Base-by-base conservation (phyloP, 2,113 vertebrate species). In the Pyrgilauda ruficollis region DNA sequence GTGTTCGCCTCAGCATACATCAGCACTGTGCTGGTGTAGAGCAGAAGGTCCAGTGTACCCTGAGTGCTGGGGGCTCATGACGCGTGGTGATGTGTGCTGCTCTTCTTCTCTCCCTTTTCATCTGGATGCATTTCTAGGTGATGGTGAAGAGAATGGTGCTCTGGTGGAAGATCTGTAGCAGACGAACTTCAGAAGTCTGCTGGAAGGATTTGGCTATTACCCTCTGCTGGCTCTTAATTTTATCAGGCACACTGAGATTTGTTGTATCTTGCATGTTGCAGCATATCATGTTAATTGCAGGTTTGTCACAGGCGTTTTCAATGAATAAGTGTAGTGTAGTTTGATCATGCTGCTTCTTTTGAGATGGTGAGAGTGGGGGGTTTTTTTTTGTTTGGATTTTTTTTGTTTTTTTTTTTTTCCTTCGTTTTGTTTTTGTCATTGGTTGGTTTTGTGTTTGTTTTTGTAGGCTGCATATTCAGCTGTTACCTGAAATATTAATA, bases 61-160 rank as follows among this genome's bases (percentile, higher is more conserved):
- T 30, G 12, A 30, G 8, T 2, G 7, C 4, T 53, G 55, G 33
- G 77, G 76, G 2, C 13, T 66, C 8, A 1, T 0, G 3, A 3
- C 64, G 46, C 50, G 58, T n/a, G 28, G 33, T 55, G 47, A 4
- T n/a, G 7, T 58, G 20, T 61, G 4, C 19, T 58, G 23, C 74
- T 46, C 17, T 41, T 23, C 55, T 50, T 59, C 10, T 94, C 21
- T 94, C 21, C 18, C 15, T 77, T 75, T 64, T 41, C 49, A 58
- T 69, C 49, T 91, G 67, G 37, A 13, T 8, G 31, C 3, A 1
- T 37, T 83, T 76, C 50, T 44, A 35, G 66, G 61, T 72, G 58
- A 10, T 61, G 44, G 47, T 4, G 6, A 76, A 61, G 74, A 76
- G 22, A 26, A 37, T 59, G 8, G 16, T 43, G 33, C 63, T 81